Conservation (phyloP, 2,797 vertebrate species). For the Malacoraja senta region DNA sequence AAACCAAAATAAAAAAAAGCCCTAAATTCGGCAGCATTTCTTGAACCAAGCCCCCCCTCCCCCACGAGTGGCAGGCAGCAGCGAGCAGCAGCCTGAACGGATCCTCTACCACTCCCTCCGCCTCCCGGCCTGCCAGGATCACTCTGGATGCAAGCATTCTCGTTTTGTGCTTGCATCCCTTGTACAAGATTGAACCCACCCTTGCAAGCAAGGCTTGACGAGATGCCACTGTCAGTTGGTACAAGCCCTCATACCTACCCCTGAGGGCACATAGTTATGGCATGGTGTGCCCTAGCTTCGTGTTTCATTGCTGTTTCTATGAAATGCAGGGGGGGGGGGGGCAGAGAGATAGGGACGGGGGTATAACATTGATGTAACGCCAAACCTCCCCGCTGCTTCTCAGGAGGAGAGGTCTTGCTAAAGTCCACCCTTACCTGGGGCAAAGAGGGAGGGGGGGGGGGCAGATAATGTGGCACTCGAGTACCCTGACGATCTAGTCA, state of each 20-base stretch:
- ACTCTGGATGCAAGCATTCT: neutral
- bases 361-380: neutral
- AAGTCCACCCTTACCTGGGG: neutral
- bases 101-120: neutral
- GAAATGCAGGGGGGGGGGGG: too few species aligned
- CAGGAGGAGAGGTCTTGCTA: neutral
- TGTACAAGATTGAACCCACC: neutral
- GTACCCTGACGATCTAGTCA: constrained; percentile 57
- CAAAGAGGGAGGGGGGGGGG: too few species aligned
- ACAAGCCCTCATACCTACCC: neutral
- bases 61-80: neutral
- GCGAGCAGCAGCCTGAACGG: neutral
- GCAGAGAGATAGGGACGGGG: too few species aligned
- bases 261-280: neutral
- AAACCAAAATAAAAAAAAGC: neutral
- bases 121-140: neutral
- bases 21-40: neutral
- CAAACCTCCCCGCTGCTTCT: neutral
- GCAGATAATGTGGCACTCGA: constrained; percentile 48
- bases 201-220: constrained; percentile 18
- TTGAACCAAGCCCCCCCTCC: neutral
- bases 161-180: too few species aligned
- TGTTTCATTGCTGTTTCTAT: neutral
- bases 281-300: neutral
- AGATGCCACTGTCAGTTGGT: neutral